phyloP scores from a whole-genome alignment of 2,113 vertebrate species.

The Natator depressus region DNA sequence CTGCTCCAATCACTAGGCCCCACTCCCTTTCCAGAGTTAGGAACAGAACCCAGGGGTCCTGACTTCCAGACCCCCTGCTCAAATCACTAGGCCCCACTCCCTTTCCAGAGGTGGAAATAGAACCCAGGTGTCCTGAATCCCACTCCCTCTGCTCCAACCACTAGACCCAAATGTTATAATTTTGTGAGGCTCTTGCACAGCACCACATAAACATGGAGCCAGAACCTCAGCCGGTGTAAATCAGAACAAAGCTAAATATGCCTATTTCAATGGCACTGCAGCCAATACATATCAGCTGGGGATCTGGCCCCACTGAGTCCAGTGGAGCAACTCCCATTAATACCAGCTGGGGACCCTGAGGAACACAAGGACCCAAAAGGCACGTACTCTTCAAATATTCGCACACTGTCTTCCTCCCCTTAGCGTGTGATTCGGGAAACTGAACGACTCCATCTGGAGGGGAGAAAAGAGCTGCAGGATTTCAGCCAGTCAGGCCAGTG shows the following conservation, averaged over 20 bases:
- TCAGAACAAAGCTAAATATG: neutral
- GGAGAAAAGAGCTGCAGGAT: neutral
- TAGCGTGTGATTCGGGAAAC: accelerated
- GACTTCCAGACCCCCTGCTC: too few relatives aligned
- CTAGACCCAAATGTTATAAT: neutral
- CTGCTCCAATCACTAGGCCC: neutral
- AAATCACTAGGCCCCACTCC: too few relatives aligned
- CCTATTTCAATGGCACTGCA: neutral
- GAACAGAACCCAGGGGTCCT: too few relatives aligned
- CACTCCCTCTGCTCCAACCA: too few relatives aligned
- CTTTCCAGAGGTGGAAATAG: too few relatives aligned
- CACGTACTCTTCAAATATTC: neutral
- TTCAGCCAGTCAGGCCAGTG: neutral
- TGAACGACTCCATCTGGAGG: neutral
- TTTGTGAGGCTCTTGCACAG: neutral
- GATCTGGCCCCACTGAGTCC: neutral
- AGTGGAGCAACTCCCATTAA: neutral
- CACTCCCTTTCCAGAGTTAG: too few relatives aligned
- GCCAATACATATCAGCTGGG: too few relatives aligned
- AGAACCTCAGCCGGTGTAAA: neutral
- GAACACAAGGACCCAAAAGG: neutral
- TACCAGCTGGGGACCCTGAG: neutral
- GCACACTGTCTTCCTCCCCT: neutral
- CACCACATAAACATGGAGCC: neutral
- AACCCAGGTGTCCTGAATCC: too few relatives aligned